Conservation (phyloP, 2,797 vertebrate genomes). For the Poeciliopsis turneri region DNA sequence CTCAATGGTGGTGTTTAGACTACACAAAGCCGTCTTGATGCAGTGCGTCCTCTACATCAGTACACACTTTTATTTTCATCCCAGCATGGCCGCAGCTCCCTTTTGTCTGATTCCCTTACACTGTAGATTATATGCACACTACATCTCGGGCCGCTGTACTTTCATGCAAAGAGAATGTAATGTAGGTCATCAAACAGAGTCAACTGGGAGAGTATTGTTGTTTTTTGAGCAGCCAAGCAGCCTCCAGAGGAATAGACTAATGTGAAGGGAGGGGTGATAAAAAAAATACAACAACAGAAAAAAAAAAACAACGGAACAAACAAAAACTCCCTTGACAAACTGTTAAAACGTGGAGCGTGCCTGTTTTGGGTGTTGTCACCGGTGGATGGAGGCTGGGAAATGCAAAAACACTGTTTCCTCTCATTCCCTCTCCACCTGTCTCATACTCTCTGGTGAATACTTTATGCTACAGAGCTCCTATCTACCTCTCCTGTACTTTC, state of each 20-base stretch:
- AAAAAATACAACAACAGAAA: conserved; percentile 20
- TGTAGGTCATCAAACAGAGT: conserved; percentile 81
- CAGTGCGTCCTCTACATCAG: conserved; percentile 58
- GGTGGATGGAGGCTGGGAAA: conserved; percentile 65
- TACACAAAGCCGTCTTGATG: conserved; percentile 62
- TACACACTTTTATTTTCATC: conserved; percentile 67
- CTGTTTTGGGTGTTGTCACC: conserved; percentile 74
- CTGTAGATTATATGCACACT: conserved; percentile 70
- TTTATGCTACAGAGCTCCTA: conserved; percentile 72
- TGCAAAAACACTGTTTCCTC: conserved; percentile 61
- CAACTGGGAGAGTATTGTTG: conserved; percentile 71
- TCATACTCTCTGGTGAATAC: conserved; percentile 78
- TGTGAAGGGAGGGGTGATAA: conserved; percentile 56
- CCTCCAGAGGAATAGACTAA: conserved; percentile 69
- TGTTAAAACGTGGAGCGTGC: conserved; percentile 71
- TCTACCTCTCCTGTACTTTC: conserved; percentile 70
- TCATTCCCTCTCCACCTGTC: conserved; percentile 59
- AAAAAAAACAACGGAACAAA: conserved; percentile 77
- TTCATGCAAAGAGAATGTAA: conserved; percentile 78
- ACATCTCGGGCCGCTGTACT: conserved; percentile 73
- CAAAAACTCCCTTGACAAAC: conserved; percentile 79
- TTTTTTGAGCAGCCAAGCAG: conserved; percentile 66
- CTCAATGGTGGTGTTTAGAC: conserved; percentile 66
- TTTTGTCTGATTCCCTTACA: conserved; percentile 75
- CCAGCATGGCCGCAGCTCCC: conserved; percentile 60